phyloP scores from a whole-genome alignment of 1,140 invertebrate species.

The Tenebrio molitor region DNA sequence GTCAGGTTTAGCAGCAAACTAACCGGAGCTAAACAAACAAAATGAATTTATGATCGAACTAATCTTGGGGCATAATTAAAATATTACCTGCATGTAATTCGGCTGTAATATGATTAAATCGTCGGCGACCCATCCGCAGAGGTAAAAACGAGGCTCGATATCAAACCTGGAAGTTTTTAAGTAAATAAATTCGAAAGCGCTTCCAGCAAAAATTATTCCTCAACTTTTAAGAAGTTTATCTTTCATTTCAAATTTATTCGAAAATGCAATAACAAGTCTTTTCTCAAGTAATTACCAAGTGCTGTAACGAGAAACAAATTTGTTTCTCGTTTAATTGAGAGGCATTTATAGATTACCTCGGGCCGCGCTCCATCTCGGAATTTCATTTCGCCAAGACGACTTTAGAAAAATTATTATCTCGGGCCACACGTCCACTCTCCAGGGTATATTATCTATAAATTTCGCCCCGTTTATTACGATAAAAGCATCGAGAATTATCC shows the following conservation, averaged over 20 bases:
- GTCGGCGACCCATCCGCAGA: not conserved
- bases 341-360: constrained; percentile 25
- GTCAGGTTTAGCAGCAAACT: constrained; percentile 35
- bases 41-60: constrained; percentile 45
- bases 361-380: constrained; percentile 29
- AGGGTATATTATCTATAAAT: constrained; percentile 45
- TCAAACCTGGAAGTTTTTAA: constrained; percentile 33
- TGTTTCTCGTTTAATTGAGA: constrained; percentile 43
- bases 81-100: constrained; percentile 38
- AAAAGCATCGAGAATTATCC: constrained; percentile 44
- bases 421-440: constrained; percentile 37
- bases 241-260: constrained; percentile 46
- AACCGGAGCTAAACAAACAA: constrained; percentile 26
- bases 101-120: constrained; percentile 25
- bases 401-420: constrained; percentile 35
- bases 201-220: constrained; percentile 39
- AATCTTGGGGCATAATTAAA: constrained; percentile 43
- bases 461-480: constrained; percentile 43
- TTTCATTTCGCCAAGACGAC: not conserved
- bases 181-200: constrained; percentile 43
- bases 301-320: constrained; percentile 44
- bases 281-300: constrained; percentile 32
- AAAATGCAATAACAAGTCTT: constrained; percentile 41
- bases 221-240: constrained; percentile 47
- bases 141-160: constrained; percentile 6